Percentiles rank a stretch among this genome's conserved stretches.
phyloP scores from a whole-genome alignment of 2,888 invertebrate species.

The Ligdia adustata region DNA sequence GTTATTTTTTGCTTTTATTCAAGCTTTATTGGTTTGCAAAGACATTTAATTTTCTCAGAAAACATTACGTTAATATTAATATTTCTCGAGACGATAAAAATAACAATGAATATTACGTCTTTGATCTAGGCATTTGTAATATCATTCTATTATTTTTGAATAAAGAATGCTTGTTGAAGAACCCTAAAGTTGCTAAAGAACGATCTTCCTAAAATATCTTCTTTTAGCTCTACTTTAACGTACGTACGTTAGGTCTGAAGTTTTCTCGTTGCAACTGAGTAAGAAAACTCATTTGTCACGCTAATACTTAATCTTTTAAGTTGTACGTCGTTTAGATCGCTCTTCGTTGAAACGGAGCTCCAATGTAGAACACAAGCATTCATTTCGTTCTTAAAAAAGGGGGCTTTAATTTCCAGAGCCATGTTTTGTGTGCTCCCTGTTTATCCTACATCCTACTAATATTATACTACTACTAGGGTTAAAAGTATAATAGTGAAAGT shows the following conservation, averaged over 20 bases:
- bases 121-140: not conserved
- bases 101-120: not conserved
- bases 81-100: not conserved
- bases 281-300: constrained; percentile 55
- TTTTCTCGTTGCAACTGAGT: constrained; percentile 27
- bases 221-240: not conserved
- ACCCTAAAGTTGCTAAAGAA: no score
- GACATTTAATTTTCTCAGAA: not conserved
- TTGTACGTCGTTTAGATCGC: constrained; percentile 38
- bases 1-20: no score
- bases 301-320: constrained; percentile 51
- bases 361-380: constrained; percentile 25
- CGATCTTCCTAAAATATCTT: constrained; percentile 8
- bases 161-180: no score
- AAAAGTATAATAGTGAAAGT: no score
- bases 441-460: no score
- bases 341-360: constrained; percentile 21
- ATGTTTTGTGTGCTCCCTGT: no score
- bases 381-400: constrained; percentile 1
- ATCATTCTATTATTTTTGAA: no score
- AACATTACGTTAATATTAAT: not conserved
- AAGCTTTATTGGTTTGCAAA: no score
- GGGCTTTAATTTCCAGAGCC: no score
- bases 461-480: no score
- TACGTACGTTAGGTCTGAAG: constrained; percentile 20